Base-by-base conservation (phyloP, 2,113 vertebrate genomes). In the Seriola aureovittata region DNA sequence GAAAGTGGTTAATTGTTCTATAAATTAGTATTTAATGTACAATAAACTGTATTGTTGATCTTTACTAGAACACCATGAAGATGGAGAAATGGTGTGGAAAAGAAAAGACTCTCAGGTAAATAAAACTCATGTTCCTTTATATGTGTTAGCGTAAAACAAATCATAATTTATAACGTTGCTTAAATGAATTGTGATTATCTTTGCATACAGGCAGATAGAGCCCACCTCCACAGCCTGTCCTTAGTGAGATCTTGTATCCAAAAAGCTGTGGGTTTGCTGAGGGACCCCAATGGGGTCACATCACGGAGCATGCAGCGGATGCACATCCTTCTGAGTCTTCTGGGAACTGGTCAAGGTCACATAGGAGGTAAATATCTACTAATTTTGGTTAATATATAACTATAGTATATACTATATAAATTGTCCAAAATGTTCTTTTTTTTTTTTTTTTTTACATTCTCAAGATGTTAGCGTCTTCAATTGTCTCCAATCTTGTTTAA, bases 241-340 rank as follows among this genome's bases (percentile, higher is more conserved):
- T 75, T 96, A 59, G 84, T 96, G 75, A 91, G 80, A 69, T 95
- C 94, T 0, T 96, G 95, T 44, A 62, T 93, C 34, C 95, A 96
- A 54, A 95, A 94, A 77, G 93, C 95, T 14, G 93, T 94, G 54
- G 86, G 92, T 23, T 75, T 93, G 57, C 89, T 96, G 72, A 90
- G 91, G 68, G 95, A 96, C 66, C 74, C 86, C 0, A 16, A 23
- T 1, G 44, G 23, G 1, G 38, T 81, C 9, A 57, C 59, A 12
- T 80, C 91, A 1, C 90, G 95, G 34, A 92, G 93, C 80, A 91
- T 94, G 82, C 46, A 84, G 62, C 84, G 95, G 23, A 90, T 95
- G 36, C 52, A 88, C 16, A 64, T 89, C 73, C 89, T 95, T 12
- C 90, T 96, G 73, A 78, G 34, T 34, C 93, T 95, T 29, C 63